These are phyloP conservation scores for Muscicapa striata DNA, from an alignment of 2,797 vertebrate species.

Conservation along the genomic window DNA sequence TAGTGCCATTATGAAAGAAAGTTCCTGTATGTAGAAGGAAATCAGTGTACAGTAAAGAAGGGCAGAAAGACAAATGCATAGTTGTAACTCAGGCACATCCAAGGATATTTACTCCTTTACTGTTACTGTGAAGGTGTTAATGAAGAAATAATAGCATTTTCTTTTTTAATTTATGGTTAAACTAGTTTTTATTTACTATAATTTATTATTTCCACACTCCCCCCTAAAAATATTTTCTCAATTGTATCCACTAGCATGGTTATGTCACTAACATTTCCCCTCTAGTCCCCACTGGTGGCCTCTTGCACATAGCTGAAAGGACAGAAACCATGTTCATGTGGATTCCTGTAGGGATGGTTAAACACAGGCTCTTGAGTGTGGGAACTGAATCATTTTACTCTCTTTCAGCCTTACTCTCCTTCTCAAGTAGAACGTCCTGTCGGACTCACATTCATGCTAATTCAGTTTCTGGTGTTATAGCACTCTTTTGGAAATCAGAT, in stretches of 20 bases:
- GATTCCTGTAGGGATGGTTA: not conserved
- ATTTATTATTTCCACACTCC: not conserved
- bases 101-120: not conserved
- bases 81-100: not conserved
- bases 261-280: not conserved
- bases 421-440: not conserved
- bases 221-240: not conserved
- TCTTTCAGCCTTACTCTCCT: not conserved
- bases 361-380: not conserved
- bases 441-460: rapidly evolving
- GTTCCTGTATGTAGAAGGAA: not conserved
- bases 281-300: not conserved
- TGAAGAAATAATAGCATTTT: not conserved
- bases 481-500: not conserved
- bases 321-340: not conserved
- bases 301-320: not conserved
- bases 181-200: not conserved
- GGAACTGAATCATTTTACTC: not conserved
- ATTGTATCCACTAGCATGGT: rapidly evolving
- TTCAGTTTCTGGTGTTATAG: not conserved
- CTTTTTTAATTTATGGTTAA: not conserved
- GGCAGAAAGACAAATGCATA: not conserved
- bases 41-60: not conserved
- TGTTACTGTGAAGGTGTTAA: not conserved
- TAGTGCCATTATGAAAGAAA: not conserved